Conservation (phyloP, 2,113 vertebrate genomes). For the Oreotrochilus melanogaster region DNA sequence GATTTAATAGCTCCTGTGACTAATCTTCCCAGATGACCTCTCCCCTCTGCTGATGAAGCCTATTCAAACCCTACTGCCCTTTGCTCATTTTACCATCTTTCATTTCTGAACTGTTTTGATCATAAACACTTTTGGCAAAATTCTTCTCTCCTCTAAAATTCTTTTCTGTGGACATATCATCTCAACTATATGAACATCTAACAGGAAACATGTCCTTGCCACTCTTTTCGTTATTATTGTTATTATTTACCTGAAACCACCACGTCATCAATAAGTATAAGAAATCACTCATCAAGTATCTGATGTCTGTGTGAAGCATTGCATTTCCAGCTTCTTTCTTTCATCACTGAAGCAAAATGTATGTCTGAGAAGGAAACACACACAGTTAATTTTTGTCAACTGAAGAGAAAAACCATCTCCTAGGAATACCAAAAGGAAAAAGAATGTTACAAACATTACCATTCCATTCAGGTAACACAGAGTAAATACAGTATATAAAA, state of each 20-base stretch:
- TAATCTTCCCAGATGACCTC: constrained; percentile 91
- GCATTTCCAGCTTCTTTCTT: constrained; percentile 80
- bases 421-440: not conserved
- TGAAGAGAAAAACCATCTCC: not conserved
- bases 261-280: constrained; percentile 80
- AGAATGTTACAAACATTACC: not conserved
- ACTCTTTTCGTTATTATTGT: not conserved
- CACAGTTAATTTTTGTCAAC: constrained; percentile 24
- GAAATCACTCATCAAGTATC: constrained; percentile 79
- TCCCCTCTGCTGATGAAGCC: constrained; percentile 95
- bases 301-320: constrained; percentile 78
- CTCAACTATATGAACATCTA: constrained; percentile 38
- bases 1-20: constrained; percentile 89
- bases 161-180: constrained; percentile 63
- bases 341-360: constrained; percentile 83
- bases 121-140: constrained; percentile 86
- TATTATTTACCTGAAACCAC: constrained; percentile 77
- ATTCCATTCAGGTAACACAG: not conserved
- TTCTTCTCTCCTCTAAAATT: constrained; percentile 73
- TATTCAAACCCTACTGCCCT: constrained; percentile 93
- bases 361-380: constrained; percentile 65
- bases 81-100: constrained; percentile 81
- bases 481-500: not conserved
- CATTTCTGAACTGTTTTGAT: constrained; percentile 84
- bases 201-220: constrained; percentile 33